Conservation (phyloP, 1,140 invertebrate genomes). For the Orius laevigatus region DNA sequence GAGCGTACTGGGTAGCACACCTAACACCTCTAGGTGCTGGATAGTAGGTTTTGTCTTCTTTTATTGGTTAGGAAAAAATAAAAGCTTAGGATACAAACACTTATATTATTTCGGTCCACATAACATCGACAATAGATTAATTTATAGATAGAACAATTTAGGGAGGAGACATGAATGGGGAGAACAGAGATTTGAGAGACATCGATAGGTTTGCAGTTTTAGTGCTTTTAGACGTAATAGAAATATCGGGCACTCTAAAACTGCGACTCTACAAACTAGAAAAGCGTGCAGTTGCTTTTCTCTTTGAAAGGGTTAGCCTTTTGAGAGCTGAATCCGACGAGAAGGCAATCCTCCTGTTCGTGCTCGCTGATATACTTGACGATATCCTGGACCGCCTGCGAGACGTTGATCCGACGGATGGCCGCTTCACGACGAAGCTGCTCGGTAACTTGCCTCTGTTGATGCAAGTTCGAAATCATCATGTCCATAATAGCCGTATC, state of each 20-base stretch:
- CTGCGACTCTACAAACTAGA: constrained; percentile 40
- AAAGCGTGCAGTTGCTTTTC: constrained; percentile 77
- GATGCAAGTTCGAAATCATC: constrained; percentile 78
- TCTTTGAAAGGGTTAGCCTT: constrained; percentile 96
- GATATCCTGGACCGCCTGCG: constrained; percentile 82
- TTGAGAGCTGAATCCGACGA: constrained; percentile 87
- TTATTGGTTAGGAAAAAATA: too few relatives aligned
- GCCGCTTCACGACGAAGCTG: constrained; percentile 83
- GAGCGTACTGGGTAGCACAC: too few relatives aligned
- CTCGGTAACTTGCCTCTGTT: constrained; percentile 82
- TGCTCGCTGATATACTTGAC: constrained; percentile 86
- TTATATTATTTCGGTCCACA: too few relatives aligned
- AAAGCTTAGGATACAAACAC: too few relatives aligned
- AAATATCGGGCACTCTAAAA: background rate
- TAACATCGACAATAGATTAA: too few relatives aligned
- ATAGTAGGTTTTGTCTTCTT: too few relatives aligned
- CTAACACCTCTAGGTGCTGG: too few relatives aligned
- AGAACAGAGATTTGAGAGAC: background rate
- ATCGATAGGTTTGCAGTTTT: too few relatives aligned
- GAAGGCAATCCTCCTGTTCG: constrained; percentile 85
- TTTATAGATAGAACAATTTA: too few relatives aligned
- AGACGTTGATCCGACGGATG: constrained; percentile 71
- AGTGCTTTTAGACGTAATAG: too few relatives aligned
- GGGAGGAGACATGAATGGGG: background rate
- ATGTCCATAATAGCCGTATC: constrained; percentile 75